phyloP scores from a whole-genome alignment of 2,797 vertebrate species.

The Agapornis canus region DNA sequence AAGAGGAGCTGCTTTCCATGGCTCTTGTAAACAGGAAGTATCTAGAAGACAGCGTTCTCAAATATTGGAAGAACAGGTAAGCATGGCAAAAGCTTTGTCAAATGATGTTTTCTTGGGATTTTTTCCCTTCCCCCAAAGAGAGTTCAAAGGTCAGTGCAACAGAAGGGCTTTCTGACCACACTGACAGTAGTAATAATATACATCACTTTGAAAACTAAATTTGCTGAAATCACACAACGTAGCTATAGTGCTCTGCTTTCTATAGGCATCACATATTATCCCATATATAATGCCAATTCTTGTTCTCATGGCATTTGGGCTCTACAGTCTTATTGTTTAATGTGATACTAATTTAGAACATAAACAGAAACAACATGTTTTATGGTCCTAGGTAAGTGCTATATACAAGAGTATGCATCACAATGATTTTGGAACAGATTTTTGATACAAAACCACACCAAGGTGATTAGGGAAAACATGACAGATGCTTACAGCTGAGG shows the following conservation, averaged over 20 bases:
- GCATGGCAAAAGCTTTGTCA: neutral
- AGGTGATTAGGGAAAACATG: neutral
- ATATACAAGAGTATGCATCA: neutral
- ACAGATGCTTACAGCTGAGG: neutral
- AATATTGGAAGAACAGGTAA: neutral
- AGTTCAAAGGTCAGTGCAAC: neutral
- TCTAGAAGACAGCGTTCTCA: neutral
- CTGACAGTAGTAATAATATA: neutral
- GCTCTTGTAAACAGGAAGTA: neutral
- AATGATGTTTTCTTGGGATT: neutral
- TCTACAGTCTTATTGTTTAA: neutral
- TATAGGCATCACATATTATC: neutral
- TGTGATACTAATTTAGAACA: neutral
- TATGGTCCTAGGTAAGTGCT: neutral
- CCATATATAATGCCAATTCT: neutral
- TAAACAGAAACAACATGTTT: neutral
- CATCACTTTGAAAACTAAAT: neutral
- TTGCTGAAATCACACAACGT: neutral
- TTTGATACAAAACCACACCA: neutral
- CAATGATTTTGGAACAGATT: neutral
- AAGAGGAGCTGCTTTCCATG: neutral
- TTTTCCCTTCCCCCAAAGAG: neutral
- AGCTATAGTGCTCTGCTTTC: neutral
- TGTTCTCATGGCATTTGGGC: neutral
- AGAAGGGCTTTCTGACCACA: neutral